A percentile compares a stretch with the other conserved stretches of the same genome.
These are phyloP conservation scores for Onychostoma macrolepis DNA, from an alignment of 2,113 vertebrate genomes.

Conservation along the genomic window DNA sequence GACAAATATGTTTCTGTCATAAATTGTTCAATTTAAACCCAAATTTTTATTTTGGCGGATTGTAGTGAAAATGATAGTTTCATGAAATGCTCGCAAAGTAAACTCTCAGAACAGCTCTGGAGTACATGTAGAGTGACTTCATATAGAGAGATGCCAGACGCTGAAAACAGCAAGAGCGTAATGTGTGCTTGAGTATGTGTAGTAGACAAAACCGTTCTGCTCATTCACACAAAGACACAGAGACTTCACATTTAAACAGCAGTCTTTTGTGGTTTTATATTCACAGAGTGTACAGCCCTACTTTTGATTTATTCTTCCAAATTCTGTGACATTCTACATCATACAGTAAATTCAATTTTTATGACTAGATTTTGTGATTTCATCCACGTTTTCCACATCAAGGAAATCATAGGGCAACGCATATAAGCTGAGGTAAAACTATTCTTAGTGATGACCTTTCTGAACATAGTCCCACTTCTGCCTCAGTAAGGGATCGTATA, in stretches of 20 bases:
- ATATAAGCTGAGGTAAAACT: slow-evolving; percentile 18
- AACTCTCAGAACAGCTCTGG: not conserved
- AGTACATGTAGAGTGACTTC: not conserved
- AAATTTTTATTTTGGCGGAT: not conserved
- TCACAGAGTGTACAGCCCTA: not conserved
- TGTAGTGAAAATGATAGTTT: no score
- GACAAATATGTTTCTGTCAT: no score
- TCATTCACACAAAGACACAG: not conserved
- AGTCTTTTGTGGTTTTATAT: not conserved
- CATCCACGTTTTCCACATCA: not conserved
- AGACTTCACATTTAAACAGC: not conserved
- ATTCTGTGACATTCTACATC: not conserved
- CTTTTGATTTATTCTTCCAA: not conserved
- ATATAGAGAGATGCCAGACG: not conserved
- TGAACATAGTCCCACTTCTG: not conserved
- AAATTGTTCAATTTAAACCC: no score
- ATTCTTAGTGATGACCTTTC: slow-evolving; percentile 33
- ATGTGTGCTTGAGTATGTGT: not conserved
- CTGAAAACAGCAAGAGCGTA: not conserved
- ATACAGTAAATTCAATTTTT: not conserved
- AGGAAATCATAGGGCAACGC: not conserved
- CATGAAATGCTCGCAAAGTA: not conserved
- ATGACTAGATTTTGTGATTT: not conserved
- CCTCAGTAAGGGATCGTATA: not conserved
- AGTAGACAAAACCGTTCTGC: not conserved